A percentile compares a stretch with the other conserved stretches of the same genome.
phyloP scores from a whole-genome alignment of 1,140 invertebrate genomes.

The Achatina immaculata region DNA sequence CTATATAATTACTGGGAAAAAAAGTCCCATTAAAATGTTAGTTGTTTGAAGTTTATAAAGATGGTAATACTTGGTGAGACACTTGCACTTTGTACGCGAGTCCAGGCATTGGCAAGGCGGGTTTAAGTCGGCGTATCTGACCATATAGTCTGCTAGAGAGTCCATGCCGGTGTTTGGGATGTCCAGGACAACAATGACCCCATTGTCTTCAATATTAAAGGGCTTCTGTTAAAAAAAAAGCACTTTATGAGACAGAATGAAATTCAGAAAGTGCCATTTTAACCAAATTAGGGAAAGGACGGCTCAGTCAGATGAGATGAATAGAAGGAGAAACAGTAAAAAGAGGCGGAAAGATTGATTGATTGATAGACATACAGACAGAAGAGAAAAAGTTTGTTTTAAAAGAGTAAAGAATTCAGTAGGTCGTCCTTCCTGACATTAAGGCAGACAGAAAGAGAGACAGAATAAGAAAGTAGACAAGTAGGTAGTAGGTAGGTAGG shows the following conservation, averaged over 20 bases:
- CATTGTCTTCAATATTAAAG: conserved; percentile 26
- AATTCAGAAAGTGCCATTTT: too few species aligned
- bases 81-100: neutral
- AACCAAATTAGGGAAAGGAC: neutral
- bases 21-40: too few species aligned
- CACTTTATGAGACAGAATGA: neutral
- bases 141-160: neutral
- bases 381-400: too few species aligned
- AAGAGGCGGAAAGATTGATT: neutral
- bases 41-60: too few species aligned
- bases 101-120: neutral
- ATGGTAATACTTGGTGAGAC: conserved; percentile 14
- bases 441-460: too few species aligned
- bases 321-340: neutral
- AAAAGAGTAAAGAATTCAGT: too few species aligned
- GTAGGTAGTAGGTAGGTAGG: too few species aligned
- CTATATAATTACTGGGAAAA: too few species aligned
- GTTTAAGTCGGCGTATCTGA: neutral
- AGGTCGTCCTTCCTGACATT: too few species aligned
- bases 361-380: conserved; percentile 35
- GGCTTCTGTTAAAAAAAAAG: neutral
- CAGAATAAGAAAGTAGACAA: too few species aligned
- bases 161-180: conserved; percentile 12
- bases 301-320: neutral
- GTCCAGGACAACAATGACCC: conserved; percentile 19